Evolutionary conservation across 53 echinoderm and acorn worm genomes (phyloP), one percentile per base, ranked within the genome.

Genomic region (Temnopleurus reevesii): DNA sequence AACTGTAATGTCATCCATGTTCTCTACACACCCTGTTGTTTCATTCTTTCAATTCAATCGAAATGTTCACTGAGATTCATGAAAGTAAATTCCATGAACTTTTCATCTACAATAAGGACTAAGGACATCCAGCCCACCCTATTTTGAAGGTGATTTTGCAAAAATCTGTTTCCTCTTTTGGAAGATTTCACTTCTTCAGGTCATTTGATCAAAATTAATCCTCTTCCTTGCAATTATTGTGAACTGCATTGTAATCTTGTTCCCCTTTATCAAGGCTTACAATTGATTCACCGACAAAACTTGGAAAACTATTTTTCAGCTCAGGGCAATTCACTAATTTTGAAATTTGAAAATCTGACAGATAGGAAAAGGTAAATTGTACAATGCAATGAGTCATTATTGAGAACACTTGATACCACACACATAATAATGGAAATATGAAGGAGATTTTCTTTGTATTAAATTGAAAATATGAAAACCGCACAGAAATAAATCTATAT

Each of bases 271-370:
- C 71, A 41, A 71, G n/a, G 6, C 41, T 71, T 9, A 71, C 6
- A 34, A 71, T 71, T 41, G 41, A 21, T n/a, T n/a, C n/a, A n/a
- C n/a, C n/a, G n/a, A 2, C 41, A 38, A 41, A 41, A 36, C 71
- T 71, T 71, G 71, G 71, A 38, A 21, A 71, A 71, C 9, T 2
- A 21, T 8, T 38, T 60, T 71, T n/a, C 41, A 36, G 71, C 71
- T 71, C n/a, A 6, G 21, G 71, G 71, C 71, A 0, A 71, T 41
- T 41, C 10, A 41, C 21, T 71, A 36, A 41, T 41, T 71, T 71
- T 71, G n/a, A n/a, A 71, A 71, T 71, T 71, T 71, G 41, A 41
- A n/a, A 27, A 71, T 71, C 71, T 71, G 71, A 36, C 71, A 71
- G 41, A 38, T 66, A 66, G 19, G 5, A 41, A 36, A 38, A 21